phyloP scores from a whole-genome alignment of 2,797 vertebrate species.

The Microhierax caerulescens region DNA sequence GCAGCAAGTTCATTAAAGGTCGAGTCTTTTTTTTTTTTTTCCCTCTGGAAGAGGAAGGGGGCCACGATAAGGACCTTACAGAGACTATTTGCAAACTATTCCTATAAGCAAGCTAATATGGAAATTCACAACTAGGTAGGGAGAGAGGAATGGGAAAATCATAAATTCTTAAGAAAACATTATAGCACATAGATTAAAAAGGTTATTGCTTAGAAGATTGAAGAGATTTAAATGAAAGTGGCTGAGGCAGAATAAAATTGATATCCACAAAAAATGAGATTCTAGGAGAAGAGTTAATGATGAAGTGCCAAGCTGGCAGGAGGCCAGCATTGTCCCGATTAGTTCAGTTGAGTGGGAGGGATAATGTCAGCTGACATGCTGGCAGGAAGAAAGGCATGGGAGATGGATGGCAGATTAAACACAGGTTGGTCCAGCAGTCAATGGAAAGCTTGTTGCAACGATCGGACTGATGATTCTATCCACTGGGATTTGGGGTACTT shows the following conservation, averaged over 20 bases:
- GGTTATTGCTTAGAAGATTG: slow-evolving; percentile 19
- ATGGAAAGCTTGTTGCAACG: slow-evolving; percentile 23
- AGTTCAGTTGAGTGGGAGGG: neutral
- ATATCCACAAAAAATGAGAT: neutral
- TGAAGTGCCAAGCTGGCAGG: neutral
- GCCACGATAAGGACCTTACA: slow-evolving; percentile 40
- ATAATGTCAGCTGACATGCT: neutral
- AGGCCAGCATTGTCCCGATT: neutral
- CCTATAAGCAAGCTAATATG: neutral
- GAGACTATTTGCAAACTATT: neutral
- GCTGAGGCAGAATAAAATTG: slow-evolving; percentile 40
- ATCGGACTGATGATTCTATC: slow-evolving; percentile 22
- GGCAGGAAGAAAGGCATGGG: slow-evolving; percentile 27
- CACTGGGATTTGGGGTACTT: neutral
- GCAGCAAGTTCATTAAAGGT: slow-evolving; percentile 62
- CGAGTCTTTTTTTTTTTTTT: neutral
- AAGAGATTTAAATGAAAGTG: slow-evolving; percentile 40
- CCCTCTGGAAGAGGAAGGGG: neutral
- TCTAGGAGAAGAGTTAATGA: neutral
- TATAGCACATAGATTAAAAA: slow-evolving; percentile 27
- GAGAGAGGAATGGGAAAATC: slow-evolving; percentile 17
- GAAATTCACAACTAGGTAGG: neutral
- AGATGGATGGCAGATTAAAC: slow-evolving; percentile 23
- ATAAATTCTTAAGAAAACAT: slow-evolving; percentile 39
- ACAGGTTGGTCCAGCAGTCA: neutral